Percentiles rank a stretch among this genome's conserved stretches.
phyloP scores from a whole-genome alignment of 2,113 vertebrate genomes.

The Scomber colias region DNA sequence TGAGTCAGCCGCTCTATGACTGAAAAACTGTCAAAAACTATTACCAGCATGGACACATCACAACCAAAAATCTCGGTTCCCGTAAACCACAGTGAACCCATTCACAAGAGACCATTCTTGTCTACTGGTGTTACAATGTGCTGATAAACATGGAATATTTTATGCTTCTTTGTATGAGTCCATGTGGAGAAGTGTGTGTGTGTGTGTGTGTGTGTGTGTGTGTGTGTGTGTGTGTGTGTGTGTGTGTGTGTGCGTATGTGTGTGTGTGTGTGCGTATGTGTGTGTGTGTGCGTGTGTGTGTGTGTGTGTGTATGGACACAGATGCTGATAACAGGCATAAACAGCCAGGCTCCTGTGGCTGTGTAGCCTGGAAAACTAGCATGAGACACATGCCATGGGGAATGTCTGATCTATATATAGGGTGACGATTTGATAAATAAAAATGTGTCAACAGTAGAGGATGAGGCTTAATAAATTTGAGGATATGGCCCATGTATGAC shows the following conservation, averaged over 20 bases:
- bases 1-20: no score
- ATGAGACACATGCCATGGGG: background rate
- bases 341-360: background rate
- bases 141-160: background rate
- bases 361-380: background rate
- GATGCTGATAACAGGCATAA: background rate
- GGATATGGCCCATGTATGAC: background rate
- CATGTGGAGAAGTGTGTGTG: background rate
- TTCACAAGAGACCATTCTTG: background rate
- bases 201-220: background rate
- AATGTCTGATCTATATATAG: background rate
- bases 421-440: background rate
- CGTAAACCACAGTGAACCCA: background rate
- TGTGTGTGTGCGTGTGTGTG: background rate
- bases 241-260: conserved; percentile 2
- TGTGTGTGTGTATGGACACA: conserved; percentile 6
- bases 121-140: background rate
- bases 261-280: background rate
- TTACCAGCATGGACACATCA: background rate
- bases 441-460: background rate
- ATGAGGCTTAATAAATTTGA: background rate
- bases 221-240: conserved; percentile 2
- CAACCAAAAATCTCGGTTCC: background rate
- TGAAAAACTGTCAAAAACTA: no score
- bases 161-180: background rate